phyloP scores from a whole-genome alignment of 2,888 invertebrate genomes.

The Chrysotoxum bicinctum region DNA sequence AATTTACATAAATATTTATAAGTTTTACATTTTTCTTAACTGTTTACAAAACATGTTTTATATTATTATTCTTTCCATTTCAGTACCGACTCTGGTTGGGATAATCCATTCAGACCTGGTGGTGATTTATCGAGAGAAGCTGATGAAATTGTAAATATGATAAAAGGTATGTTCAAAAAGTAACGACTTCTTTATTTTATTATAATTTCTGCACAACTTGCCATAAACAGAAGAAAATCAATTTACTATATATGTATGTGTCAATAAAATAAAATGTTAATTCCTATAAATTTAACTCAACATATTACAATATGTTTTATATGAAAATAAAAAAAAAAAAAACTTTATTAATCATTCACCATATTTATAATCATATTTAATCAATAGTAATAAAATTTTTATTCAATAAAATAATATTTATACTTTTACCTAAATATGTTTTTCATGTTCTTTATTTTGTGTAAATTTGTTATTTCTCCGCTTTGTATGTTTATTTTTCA shows the following conservation, averaged over 20 bases:
- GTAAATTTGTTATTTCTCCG: constrained; percentile 31
- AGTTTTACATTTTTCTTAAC: too few species aligned
- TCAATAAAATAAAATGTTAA: constrained; percentile 16
- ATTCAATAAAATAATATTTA: constrained; percentile 58
- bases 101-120: constrained; percentile 98
- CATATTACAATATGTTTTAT: constrained; percentile 21
- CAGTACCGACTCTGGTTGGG: constrained; percentile 98
- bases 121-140: constrained; percentile 95
- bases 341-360: constrained; percentile 27
- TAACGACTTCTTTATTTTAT: background rate
- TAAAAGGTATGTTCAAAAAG: constrained; percentile 85
- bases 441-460: constrained; percentile 31
- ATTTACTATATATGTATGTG: constrained; percentile 14
- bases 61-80: constrained; percentile 76
- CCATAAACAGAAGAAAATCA: constrained; percentile 18
- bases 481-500: constrained; percentile 16
- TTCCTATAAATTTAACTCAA: background rate
- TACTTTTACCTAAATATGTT: constrained; percentile 47
- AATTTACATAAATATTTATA: too few species aligned
- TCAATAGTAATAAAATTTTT: background rate
- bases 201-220: constrained; percentile 21
- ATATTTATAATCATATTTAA: constrained; percentile 26
- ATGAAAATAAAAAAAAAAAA: background rate
- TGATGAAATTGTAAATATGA: constrained; percentile 96
- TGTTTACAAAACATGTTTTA: too few species aligned